Conservation (phyloP, 2,797 vertebrate genomes). For the Lycodopsis pacificus region DNA sequence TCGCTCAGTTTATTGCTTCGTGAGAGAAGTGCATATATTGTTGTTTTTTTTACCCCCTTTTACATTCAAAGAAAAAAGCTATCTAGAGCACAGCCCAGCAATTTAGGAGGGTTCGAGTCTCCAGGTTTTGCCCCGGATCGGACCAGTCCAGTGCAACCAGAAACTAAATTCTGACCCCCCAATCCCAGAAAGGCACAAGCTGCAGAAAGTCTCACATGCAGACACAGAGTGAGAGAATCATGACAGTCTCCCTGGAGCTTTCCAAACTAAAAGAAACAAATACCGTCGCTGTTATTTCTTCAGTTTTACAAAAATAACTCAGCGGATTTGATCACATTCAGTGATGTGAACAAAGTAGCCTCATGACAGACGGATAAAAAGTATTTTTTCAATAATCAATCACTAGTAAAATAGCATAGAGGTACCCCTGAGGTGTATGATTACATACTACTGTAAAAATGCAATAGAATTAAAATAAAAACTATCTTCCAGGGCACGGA, state of each 20-base stretch:
- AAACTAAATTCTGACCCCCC: conserved; percentile 22
- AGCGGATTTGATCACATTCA: conserved; percentile 3
- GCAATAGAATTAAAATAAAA: conserved; percentile 38
- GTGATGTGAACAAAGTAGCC: conserved; percentile 44
- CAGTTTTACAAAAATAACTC: conserved; percentile 23
- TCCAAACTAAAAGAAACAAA: background rate
- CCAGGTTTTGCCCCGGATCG: conserved; percentile 1
- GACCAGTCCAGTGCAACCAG: conserved; percentile 21
- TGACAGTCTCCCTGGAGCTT: background rate
- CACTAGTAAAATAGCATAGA: conserved; percentile 79
- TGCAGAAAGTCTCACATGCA: conserved; percentile 52
- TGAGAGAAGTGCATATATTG: conserved; percentile 78
- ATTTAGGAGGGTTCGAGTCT: conserved; percentile 3
- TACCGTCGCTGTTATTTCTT: background rate
- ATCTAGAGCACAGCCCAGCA: conserved; percentile 37
- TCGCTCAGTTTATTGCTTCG: conserved; percentile 79
- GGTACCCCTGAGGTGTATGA: conserved; percentile 85
- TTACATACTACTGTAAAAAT: conserved; percentile 67
- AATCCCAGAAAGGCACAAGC: conserved; percentile 60
- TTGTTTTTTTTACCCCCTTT: background rate
- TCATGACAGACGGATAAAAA: conserved; percentile 66
- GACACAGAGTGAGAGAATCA: conserved; percentile 14
- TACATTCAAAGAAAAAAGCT: conserved; percentile 28
- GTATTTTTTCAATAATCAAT: conserved; percentile 65
- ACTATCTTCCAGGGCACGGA: background rate